Conservation (phyloP, 2,113 vertebrate genomes). For the Tragelaphus scriptus region DNA sequence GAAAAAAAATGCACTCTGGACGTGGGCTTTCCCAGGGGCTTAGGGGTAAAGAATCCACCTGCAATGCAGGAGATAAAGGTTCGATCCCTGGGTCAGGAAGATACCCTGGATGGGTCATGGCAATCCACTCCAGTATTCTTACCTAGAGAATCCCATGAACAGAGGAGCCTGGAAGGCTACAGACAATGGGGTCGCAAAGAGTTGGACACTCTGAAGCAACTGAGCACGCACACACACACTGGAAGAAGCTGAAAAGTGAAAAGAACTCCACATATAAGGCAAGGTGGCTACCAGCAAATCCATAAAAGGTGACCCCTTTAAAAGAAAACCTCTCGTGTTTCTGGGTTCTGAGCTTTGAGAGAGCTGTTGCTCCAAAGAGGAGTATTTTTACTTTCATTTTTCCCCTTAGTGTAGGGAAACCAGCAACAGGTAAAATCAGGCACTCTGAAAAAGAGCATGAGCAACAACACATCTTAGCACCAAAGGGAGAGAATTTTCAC, state of each 20-base stretch:
- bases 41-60: not conserved
- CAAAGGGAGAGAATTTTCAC: not conserved
- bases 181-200: not conserved
- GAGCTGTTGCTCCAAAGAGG: not conserved
- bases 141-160: not conserved
- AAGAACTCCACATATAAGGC: not conserved
- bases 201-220: not conserved
- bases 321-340: not conserved
- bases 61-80: not conserved
- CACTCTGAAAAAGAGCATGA: not conserved
- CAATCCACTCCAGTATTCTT: not conserved
- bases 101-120: not conserved
- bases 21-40: not conserved
- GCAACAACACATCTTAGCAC: not conserved
- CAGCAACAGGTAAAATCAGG: not conserved
- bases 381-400: not conserved
- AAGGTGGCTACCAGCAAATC: not conserved
- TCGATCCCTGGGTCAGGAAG: not conserved
- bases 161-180: not conserved
- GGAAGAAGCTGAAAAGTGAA: not conserved
- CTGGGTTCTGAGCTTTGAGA: constrained; percentile 28
- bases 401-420: not conserved
- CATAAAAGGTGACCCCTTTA: not conserved
- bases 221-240: not conserved
- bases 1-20: not conserved